phyloP scores from a whole-genome alignment of 2,113 vertebrate genomes.

The Dasyurus viverrinus region DNA sequence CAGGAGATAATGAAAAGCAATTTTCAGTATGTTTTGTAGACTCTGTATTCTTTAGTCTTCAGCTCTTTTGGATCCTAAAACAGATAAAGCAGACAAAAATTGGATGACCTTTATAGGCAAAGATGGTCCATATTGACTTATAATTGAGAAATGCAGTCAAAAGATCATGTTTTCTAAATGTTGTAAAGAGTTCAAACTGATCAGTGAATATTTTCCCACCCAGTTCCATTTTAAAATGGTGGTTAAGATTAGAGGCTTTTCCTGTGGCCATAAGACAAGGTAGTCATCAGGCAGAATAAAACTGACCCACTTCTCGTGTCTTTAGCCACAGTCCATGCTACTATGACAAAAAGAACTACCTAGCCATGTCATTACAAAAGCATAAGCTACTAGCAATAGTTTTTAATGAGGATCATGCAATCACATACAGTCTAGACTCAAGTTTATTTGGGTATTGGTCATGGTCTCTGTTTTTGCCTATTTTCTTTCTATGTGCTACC shows the following conservation, averaged over 20 bases:
- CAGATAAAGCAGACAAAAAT: neutral
- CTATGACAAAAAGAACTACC: slow-evolving; percentile 10
- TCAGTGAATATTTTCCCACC: neutral
- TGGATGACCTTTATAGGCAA: neutral
- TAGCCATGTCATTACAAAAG: neutral
- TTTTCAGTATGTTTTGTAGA: slow-evolving; percentile 9
- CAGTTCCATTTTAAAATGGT: neutral
- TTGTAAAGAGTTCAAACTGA: neutral
- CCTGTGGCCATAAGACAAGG: neutral
- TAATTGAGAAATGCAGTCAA: neutral
- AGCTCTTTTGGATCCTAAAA: neutral
- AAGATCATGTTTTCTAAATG: no score
- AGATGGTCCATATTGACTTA: neutral
- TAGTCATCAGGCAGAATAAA: neutral
- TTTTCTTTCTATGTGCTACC: slow-evolving; percentile 12
- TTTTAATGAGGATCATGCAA: neutral
- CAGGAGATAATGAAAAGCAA: neutral
- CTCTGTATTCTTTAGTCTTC: neutral
- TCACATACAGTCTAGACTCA: neutral
- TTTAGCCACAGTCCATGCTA: neutral
- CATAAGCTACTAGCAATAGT: neutral
- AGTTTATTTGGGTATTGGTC: neutral
- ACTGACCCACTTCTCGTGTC: neutral
- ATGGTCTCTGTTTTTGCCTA: neutral
- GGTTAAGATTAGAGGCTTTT: neutral